Conservation (phyloP, 2,888 invertebrate genomes). For the Hecatera dysodea region DNA sequence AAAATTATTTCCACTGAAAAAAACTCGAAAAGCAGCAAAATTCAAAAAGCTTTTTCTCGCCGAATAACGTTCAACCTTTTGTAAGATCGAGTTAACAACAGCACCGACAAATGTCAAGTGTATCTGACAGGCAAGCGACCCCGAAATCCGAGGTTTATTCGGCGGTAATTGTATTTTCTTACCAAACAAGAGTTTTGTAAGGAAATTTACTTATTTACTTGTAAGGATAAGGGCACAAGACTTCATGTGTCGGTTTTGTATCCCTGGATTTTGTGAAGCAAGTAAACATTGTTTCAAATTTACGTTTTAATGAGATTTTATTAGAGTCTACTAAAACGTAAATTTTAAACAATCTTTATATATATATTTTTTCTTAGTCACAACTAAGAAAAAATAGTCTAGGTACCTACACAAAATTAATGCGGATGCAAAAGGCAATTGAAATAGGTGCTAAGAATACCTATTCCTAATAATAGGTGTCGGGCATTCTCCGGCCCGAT, state of each 20-base stretch:
- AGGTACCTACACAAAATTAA: too few species aligned
- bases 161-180: slow-evolving; percentile 76
- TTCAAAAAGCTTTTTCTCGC: background rate
- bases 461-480: too few species aligned
- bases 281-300: background rate
- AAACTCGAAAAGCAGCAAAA: background rate
- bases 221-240: slow-evolving; percentile 10
- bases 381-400: background rate
- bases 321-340: too few species aligned
- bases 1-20: background rate
- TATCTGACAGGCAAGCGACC: slow-evolving; percentile 51
- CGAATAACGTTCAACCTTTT: slow-evolving; percentile 8
- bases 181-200: slow-evolving; percentile 64
- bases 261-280: background rate
- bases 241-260: slow-evolving; percentile 16
- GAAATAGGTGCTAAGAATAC: too few species aligned
- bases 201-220: slow-evolving; percentile 32
- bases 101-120: slow-evolving; percentile 47
- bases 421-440: too few species aligned
- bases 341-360: too few species aligned
- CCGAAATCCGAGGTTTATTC: slow-evolving; percentile 71
- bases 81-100: slow-evolving; percentile 45
- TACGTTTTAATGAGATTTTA: background rate
- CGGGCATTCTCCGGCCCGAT: too few species aligned
- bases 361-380: too few species aligned